Conservation (phyloP, 1,140 invertebrate genomes). For the Popillia japonica region DNA sequence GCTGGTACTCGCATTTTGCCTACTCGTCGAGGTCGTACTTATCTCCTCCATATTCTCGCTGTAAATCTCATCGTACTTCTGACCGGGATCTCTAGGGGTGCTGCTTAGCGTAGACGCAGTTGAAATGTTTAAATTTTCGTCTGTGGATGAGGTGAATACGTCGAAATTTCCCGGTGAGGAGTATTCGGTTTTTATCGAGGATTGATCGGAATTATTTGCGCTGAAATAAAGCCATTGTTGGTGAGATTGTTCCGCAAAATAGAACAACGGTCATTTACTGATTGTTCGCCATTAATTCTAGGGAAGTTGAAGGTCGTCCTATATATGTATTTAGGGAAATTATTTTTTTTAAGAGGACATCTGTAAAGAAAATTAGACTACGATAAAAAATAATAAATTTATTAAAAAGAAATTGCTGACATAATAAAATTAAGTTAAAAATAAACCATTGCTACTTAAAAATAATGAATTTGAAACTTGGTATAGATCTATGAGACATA, state of each 20-base stretch:
- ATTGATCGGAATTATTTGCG: neutral
- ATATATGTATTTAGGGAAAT: too few relatives aligned
- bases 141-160: neutral
- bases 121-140: neutral
- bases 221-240: neutral
- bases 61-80: neutral
- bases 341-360: too few relatives aligned
- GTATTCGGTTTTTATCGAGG: neutral
- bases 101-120: neutral
- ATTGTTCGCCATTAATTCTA: neutral
- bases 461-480: too few relatives aligned
- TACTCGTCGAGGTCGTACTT: neutral
- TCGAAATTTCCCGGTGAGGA: neutral
- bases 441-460: too few relatives aligned
- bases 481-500: too few relatives aligned
- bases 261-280: neutral
- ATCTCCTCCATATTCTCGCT: neutral
- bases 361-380: too few relatives aligned
- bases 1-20: neutral
- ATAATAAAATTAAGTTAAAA: too few relatives aligned
- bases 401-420: too few relatives aligned
- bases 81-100: neutral
- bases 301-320: too few relatives aligned
- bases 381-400: too few relatives aligned
- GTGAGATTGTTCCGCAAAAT: neutral